Evolutionary conservation across 1,140 invertebrate genomes (phyloP).

Genomic region (Musca vetustissima): DNA sequence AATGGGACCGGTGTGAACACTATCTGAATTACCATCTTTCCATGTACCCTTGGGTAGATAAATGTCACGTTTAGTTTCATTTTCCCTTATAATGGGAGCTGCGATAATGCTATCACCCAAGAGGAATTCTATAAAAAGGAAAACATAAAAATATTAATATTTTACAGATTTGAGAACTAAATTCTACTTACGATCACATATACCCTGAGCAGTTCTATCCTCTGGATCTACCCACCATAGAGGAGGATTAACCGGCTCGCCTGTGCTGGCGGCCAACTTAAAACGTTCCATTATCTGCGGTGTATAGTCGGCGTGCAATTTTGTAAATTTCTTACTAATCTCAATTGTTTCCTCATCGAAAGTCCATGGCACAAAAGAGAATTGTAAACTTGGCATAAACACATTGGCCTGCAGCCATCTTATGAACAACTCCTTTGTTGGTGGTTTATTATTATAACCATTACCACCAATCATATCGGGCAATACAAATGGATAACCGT

Average conservation of each 20-base stretch:
- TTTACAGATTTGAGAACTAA: not conserved
- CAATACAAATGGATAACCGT: slow-evolving; percentile 82
- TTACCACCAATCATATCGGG: slow-evolving; percentile 94
- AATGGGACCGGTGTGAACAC: slow-evolving; percentile 60
- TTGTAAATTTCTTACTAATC: slow-evolving; percentile 68
- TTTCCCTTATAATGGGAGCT: slow-evolving; percentile 76
- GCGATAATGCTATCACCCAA: slow-evolving; percentile 83
- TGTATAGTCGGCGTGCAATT: slow-evolving; percentile 70
- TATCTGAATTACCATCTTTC: slow-evolving; percentile 60
- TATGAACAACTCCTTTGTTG: slow-evolving; percentile 80
- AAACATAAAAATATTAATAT: too few species aligned
- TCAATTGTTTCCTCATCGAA: slow-evolving; percentile 71
- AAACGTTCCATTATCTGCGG: slow-evolving; percentile 66
- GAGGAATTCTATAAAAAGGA: slow-evolving; percentile 71
- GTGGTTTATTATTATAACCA: slow-evolving; percentile 66
- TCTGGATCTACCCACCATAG: slow-evolving; percentile 88
- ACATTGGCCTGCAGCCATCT: slow-evolving; percentile 86
- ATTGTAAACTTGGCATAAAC: slow-evolving; percentile 87
- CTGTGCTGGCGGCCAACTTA: slow-evolving; percentile 62
- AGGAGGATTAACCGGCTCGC: slow-evolving; percentile 79
- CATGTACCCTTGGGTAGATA: slow-evolving; percentile 76
- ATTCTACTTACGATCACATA: slow-evolving; percentile 64
- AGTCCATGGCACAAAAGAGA: slow-evolving; percentile 86
- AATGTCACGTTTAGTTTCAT: slow-evolving; percentile 67
- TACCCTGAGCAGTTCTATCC: slow-evolving; percentile 64